Evolutionary conservation across 2,888 invertebrate genomes (phyloP), one percentile per base, ranked within the genome.

Genomic region (Parapristionchus giblindavisi): DNA sequence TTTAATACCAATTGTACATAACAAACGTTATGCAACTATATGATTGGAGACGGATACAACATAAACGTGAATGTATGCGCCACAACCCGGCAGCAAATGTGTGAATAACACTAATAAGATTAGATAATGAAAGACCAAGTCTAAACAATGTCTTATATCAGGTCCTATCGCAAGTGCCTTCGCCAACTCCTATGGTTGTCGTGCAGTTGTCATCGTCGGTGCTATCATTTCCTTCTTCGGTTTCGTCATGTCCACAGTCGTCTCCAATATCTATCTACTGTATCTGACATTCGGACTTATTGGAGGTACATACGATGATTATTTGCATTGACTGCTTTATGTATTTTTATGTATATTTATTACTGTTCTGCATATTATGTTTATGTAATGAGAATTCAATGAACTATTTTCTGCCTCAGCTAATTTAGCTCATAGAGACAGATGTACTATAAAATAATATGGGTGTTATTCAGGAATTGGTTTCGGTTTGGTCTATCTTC

Each of bases 401-500:
- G 43, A 43, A 43, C 8, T 43, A 43, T 8, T 43, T 14, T 43
- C 43, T 17, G 17, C 8, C 11, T 43, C 17, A 17, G 11, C 43
- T 14, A 17, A 8, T 43, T 43, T 43, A 8, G 43, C 8, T 14
- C 8, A 43, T 8, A 43, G 17, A 8, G 17, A 17, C 24, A 4
- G 52, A 24, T 52, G 24, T 52, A 14, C 3, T 27, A n/a, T n/a
- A n/a, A n/a, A n/a, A n/a, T n/a, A n/a, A n/a, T n/a, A n/a, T 14
- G 48, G 11, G 24, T 14, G 34, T 21, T 14, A 83, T 88, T 3
- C 87, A 92, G 97, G 97, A 56, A 90, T 96, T 68, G 98, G 98
- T 32, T 94, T 98, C 85, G 98, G 98, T 0, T 91, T 99, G 79
- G 96, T 99, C 88, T 99, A 98, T 89, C 91, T 99, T 75, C 98